Evolutionary conservation across 92 coral and sea anemone genomes (phyloP), one percentile per base, ranked within the genome.

Genomic region (Heteractis magnifica): DNA sequence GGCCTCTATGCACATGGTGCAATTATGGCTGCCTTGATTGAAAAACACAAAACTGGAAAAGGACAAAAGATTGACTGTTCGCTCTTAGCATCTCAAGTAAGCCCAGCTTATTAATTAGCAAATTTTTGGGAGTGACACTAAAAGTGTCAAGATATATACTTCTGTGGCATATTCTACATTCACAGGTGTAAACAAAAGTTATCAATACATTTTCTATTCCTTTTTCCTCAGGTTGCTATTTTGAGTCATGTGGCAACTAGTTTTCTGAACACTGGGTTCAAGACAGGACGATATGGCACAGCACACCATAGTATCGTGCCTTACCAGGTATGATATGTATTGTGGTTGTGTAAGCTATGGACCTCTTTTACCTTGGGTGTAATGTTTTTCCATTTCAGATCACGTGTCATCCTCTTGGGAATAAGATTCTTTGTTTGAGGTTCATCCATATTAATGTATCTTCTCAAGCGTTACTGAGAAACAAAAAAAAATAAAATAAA

Each of bases 261-360:
- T 34, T 94, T 90, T 75, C 93, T 94, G 2, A 94, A 90, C 60
- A 84, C 94, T 71, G 97, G 94, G 13, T 89, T 92, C 77, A 83
- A 82, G 79, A 91, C 97, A 26, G 94, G 97, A 44, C 98, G 98
- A 16, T 91, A 90, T 76, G 98, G 98, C 4, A 92, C 98, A 0
- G 97, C 93, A 12, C 98, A 94, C 62, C 95, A 93, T 62, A 92
- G 97, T 65, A 93, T 94, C 55, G 98, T 94, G 10, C 98, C 98
- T 0, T 94, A 94, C 72, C 98, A 94, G 94, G 98, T 94, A 81
- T 18, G 41, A 13, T 3, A 26, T 26, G 26, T 26, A 26, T 26
- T 26, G 26, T 26, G 26, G 26, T 26, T 26, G 26, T 26, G 26
- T 26, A 26, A 26, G 0, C 0, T 26, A 26, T 26, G 1, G 26